A percentile compares a stretch with the other conserved stretches of the same genome.
Conservation (phyloP, 2,797 vertebrate species). For the Xenops minutus region DNA sequence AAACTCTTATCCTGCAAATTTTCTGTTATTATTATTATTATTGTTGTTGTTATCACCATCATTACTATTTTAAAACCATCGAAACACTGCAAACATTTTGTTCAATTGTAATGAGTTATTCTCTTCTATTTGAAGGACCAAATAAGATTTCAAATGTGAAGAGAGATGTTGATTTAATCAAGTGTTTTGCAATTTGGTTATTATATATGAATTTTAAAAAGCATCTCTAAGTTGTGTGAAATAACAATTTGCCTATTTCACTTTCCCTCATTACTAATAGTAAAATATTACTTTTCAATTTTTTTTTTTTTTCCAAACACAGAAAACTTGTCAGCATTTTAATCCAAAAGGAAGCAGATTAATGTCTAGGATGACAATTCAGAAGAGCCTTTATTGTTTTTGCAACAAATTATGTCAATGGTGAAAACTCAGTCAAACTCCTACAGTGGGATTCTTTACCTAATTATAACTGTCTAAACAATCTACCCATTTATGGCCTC, state of each 20-base stretch:
- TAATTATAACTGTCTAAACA: not conserved
- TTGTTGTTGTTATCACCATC: no score
- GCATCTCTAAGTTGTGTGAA: not conserved
- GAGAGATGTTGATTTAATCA: not conserved
- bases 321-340: not conserved
- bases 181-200: not conserved
- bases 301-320: not conserved
- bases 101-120: not conserved
- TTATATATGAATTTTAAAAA: not conserved
- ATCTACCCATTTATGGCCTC: not conserved
- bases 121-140: not conserved
- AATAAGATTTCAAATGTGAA: not conserved
- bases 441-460: not conserved
- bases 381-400: not conserved
- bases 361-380: not conserved
- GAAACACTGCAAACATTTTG: not conserved
- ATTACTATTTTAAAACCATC: not conserved
- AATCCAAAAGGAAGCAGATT: not conserved
- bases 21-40: not conserved
- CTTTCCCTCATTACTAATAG: not conserved
- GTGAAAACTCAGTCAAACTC: not conserved
- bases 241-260: not conserved
- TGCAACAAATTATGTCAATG: not conserved
- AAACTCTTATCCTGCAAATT: not conserved
- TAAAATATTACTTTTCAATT: not conserved